These are phyloP conservation scores for Euschistus heros DNA, from an alignment of 1,140 invertebrate species.

Conservation along the genomic window DNA sequence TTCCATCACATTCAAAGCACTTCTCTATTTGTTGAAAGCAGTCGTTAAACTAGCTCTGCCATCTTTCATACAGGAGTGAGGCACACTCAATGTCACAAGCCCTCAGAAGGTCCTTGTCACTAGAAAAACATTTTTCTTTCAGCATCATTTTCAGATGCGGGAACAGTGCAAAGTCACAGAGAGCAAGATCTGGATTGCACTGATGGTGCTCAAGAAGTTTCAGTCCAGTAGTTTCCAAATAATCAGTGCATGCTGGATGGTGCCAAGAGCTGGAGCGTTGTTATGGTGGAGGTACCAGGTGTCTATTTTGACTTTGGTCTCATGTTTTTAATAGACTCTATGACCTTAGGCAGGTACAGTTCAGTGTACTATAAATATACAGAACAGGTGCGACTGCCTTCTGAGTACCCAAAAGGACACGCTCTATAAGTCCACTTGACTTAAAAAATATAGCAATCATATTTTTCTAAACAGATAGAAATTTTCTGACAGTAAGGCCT, in stretches of 20 bases:
- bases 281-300: background rate
- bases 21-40: background rate
- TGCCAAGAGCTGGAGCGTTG: too few relatives aligned
- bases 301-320: slow-evolving; percentile 1
- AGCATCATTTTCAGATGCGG: background rate
- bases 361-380: background rate
- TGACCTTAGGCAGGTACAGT: background rate
- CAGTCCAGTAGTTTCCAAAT: background rate
- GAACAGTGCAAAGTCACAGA: slow-evolving; percentile 9
- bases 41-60: background rate
- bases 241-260: background rate
- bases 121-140: slow-evolving; percentile 1
- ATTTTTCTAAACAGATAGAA: too few relatives aligned
- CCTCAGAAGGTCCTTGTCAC: background rate
- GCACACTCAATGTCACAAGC: background rate
- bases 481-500: too few relatives aligned
- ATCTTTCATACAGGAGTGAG: background rate
- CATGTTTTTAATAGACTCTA: background rate
- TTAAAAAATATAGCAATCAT: too few relatives aligned
- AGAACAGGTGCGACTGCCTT: slow-evolving; percentile 2
- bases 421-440: too few relatives aligned
- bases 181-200: background rate
- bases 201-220: background rate
- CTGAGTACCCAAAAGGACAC: too few relatives aligned
- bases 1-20: background rate